Base-by-base conservation (phyloP, 2,113 vertebrate species). In the Zosterops borbonicus region DNA sequence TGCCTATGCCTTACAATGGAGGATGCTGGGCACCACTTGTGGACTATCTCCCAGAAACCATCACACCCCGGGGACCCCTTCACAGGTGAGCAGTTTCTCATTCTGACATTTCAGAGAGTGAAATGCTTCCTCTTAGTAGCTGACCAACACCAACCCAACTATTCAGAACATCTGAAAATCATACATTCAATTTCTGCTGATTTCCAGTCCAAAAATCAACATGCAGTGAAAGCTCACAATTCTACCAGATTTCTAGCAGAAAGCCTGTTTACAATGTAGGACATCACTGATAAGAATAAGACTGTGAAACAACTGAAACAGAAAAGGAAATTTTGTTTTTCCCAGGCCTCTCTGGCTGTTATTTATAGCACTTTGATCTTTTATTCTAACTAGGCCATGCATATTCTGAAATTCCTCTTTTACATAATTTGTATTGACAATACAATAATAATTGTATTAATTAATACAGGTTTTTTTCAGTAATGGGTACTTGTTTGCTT, bases 21-120 rank as follows among this genome's bases (percentile, higher is more conserved):
- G 99, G 99, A 37, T 99, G 99, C 83, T 99, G 99, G 99, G 99
- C 99, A 20, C 99, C 99, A 2, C 98, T 99, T 88, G 99, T 99
- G 49, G 99, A 99, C 97, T 99, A 99, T 92, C 98, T 99, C 59
- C 99, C 99, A 33, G 99, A 99, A 95, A 99, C 99, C 83, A 98
- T 99, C 96, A 99, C 99, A 16, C 99, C 99, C 1, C 97, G 99
- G 44, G 99, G 99, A 56, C 99, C 99, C 2, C 98, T 99, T 84
- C 99, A 99, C 47, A 98, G 99, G 99, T 99, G 89, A 95, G 97
- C 37, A 69, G 29, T 75, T 95, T 78, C 60, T 29, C n/a, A 27
- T 81, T 81, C 55, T 88, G 55, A 52, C 19, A 9, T 91, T 82
- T 81, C 79, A 92, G 8, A 49, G 50, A n/a, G 22, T 29, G 25